These are phyloP conservation scores for Artemia sinica DNA, from an alignment of 2,888 invertebrate genomes.

Conservation along the genomic window DNA sequence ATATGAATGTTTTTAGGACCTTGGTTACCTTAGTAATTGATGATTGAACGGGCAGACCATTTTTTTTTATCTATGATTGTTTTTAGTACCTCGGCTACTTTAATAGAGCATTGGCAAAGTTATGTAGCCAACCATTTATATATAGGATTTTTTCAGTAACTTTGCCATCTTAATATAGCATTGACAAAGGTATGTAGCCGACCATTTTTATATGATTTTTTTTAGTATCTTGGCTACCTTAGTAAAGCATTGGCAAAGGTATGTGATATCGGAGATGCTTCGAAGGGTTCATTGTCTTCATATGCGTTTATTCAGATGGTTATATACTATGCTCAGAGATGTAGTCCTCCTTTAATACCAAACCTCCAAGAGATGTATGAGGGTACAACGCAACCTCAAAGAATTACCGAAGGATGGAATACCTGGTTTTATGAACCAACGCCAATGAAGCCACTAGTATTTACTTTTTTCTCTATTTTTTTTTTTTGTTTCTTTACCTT, in stretches of 20 bases:
- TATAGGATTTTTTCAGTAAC: slow-evolving; percentile 8
- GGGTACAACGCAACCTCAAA: slow-evolving; percentile 26
- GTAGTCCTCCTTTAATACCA: slow-evolving; percentile 40
- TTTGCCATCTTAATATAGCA: not conserved
- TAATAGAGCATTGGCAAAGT: no score
- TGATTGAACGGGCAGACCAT: not conserved
- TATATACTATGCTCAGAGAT: slow-evolving; percentile 41
- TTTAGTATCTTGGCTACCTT: slow-evolving; percentile 35
- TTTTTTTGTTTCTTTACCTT: no score
- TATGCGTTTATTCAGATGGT: slow-evolving; percentile 43
- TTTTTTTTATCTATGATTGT: not conserved
- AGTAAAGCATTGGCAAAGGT: slow-evolving; percentile 40
- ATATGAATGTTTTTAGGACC: slow-evolving; percentile 27
- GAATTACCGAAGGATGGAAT: slow-evolving; percentile 38
- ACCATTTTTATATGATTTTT: slow-evolving; percentile 16
- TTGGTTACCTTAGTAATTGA: slow-evolving; percentile 39
- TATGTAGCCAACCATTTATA: no score
- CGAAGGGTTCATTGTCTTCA: slow-evolving; percentile 41
- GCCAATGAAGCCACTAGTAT: slow-evolving; percentile 27
- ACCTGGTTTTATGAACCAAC: slow-evolving; percentile 38
- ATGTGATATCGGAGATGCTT: slow-evolving; percentile 42
- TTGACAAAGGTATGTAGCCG: no score
- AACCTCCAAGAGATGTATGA: slow-evolving; percentile 39
- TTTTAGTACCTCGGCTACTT: not conserved
- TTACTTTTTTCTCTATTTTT: no score